Conservation (phyloP, 2,113 vertebrate genomes). For the Sturnira hondurensis region DNA sequence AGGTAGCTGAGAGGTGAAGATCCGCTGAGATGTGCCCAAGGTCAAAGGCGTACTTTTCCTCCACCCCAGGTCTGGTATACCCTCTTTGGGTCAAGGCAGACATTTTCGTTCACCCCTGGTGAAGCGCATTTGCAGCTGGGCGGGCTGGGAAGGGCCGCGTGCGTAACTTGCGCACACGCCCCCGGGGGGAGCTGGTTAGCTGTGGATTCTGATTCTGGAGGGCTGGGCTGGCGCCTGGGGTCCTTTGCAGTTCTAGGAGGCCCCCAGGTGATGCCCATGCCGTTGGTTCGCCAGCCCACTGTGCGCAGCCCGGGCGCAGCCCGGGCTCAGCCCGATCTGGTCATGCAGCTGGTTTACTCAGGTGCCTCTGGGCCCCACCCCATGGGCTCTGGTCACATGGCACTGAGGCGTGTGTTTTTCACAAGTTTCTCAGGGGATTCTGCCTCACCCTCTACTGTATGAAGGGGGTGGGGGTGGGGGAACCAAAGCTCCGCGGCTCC, state of each 20-base stretch:
- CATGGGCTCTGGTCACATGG: not conserved
- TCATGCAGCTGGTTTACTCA: not conserved
- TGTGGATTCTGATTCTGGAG: not conserved
- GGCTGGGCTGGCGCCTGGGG: not conserved
- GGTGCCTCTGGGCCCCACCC: not conserved
- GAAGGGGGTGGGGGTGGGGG: no score
- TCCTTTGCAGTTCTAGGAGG: not conserved
- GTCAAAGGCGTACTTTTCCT: not conserved
- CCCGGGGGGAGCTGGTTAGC: not conserved
- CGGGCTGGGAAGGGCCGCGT: not conserved
- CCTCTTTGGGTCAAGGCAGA: not conserved
- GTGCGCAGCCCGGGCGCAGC: no score
- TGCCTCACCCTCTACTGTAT: not conserved
- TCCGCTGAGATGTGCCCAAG: not conserved
- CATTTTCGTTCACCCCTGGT: not conserved
- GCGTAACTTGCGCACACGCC: rapidly evolving
- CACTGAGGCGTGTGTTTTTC: not conserved
- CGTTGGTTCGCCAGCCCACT: no score
- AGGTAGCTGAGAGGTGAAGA: not conserved
- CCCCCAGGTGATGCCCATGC: not conserved
- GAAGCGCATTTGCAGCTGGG: not conserved
- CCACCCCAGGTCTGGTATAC: not conserved
- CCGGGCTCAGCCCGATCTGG: not conserved
- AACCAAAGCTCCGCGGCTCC: not conserved
- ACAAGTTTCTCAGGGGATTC: not conserved